Conservation (phyloP, 1,140 invertebrate genomes). For the Dinoponera quadriceps region DNA sequence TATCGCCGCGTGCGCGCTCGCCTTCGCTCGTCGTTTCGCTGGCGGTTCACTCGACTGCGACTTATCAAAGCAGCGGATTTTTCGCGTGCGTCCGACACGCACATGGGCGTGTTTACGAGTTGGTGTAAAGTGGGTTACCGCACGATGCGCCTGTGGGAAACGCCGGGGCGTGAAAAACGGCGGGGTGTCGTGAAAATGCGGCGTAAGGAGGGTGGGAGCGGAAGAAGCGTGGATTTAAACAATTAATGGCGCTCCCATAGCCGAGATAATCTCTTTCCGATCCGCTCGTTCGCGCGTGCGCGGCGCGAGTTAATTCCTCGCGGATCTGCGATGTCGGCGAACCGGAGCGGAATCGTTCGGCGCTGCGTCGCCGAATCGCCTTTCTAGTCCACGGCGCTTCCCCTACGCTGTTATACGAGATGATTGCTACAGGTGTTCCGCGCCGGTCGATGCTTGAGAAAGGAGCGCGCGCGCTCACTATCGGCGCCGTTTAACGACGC, state of each 20-base stretch:
- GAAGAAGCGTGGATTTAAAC: conserved; percentile 35
- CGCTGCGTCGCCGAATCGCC: not conserved
- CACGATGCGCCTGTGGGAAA: not conserved
- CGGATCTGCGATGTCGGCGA: conserved; percentile 26
- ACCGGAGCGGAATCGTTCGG: conserved; percentile 18
- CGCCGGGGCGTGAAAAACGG: not conserved
- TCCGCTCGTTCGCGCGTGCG: conserved; percentile 2
- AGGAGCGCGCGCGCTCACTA: not conserved
- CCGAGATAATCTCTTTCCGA: conserved; percentile 50
- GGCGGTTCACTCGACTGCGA: not conserved
- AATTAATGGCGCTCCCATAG: conserved; percentile 37
- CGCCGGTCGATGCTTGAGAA: conserved; percentile 27
- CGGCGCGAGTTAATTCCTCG: conserved; percentile 13
- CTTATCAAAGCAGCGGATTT: conserved; percentile 4
- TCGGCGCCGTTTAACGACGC: conserved; percentile 32
- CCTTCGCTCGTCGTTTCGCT: not conserved
- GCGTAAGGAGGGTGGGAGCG: not conserved
- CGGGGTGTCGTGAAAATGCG: not conserved
- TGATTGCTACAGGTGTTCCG: conserved; percentile 23
- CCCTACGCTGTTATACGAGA: conserved; percentile 9
- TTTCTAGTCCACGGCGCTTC: conserved; percentile 3
- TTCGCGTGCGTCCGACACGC: not conserved
- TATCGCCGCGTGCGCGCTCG: not conserved
- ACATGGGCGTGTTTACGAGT: not conserved
- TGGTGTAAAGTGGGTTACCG: not conserved